Evolutionary conservation across 2,797 vertebrate species (phyloP).

Genomic region (Fistularia commersonii): DNA sequence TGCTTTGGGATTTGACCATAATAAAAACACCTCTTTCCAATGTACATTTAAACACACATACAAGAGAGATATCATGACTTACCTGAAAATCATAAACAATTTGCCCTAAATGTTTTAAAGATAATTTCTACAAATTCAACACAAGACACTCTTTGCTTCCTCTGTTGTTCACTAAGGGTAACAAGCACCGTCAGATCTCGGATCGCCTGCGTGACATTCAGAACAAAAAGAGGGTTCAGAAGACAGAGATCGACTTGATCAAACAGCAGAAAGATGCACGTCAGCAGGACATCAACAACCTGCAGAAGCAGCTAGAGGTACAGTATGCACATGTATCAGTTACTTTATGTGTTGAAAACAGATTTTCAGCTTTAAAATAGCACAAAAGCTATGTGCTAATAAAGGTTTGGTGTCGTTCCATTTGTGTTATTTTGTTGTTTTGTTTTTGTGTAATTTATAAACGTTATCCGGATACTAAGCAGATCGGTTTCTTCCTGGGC

Average conservation of each 20-base stretch:
- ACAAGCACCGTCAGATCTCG: constrained; percentile 91
- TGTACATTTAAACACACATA: too few relatives aligned
- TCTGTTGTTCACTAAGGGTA: constrained; percentile 71
- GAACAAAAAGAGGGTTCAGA: constrained; percentile 82
- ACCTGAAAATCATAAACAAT: not conserved
- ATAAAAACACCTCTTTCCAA: too few relatives aligned
- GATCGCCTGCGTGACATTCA: constrained; percentile 84
- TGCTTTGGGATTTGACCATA: too few relatives aligned
- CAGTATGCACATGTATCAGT: constrained; percentile 4
- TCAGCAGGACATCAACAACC: constrained; percentile 82
- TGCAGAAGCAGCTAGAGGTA: constrained; percentile 88
- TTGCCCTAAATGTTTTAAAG: not conserved
- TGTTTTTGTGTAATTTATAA: too few relatives aligned
- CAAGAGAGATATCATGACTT: not conserved
- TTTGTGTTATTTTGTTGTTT: constrained; percentile 4
- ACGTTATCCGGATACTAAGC: not conserved
- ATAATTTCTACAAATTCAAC: too few relatives aligned
- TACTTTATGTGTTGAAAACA: not conserved
- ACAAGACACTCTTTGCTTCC: too few relatives aligned
- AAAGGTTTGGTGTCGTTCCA: not conserved
- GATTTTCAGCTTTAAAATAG: not conserved
- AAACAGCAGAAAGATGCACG: constrained; percentile 83
- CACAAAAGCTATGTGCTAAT: not conserved
- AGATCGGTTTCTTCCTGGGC: constrained; percentile 22
- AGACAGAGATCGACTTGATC: constrained; percentile 82